Base-by-base conservation (phyloP, 2,797 vertebrate species). In the Sylvilagus floridanus region DNA sequence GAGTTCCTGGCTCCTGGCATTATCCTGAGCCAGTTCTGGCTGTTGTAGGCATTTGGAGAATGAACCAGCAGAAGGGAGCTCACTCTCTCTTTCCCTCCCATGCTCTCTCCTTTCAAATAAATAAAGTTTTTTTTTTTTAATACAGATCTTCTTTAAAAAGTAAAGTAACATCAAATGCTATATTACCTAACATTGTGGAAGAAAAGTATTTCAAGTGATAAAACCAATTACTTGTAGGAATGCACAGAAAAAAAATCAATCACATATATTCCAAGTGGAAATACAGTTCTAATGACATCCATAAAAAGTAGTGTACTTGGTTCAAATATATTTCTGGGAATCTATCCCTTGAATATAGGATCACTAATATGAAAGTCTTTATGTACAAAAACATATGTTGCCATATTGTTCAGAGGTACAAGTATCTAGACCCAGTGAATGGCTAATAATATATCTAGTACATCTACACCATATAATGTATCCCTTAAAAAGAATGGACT, bases 181-280 rank as follows among this genome's bases (percentile, higher is more conserved):
- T 28, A 26, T 92, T 24, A 94, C 52, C 69, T 81, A 73, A 88
- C 65, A 35, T 42, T 50, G 30, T 65, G 68, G 30, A 77, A 86
- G 60, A 79, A 88, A 73, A 72, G 90, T 62, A 81, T 66, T 95
- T 89, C 57, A 95, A 91, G 47, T 84, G 50, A 47, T 84, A 93
- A 84, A 82, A 42, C 35, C 82, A 73, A 19, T 95, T 83, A 57
- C 14, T 63, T 87, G 8, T 75, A 75, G 32, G 62, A 37, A 50
- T 65, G 1, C 19, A 22, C 54, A 76, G 10, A 32, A 68, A 85
- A 57, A 76, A 85, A 84, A 73, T 30, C 32, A 88, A 21, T n/a
- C 77, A 91, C 16, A 21, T 83, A 30, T 71, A 66, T 93, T 96
- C 50, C 30, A 82, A 52, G 10, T 69, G 21, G n/a, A 91, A 91